These are phyloP conservation scores for Nasua narica DNA, from an alignment of 2,797 vertebrate genomes.

Conservation along the genomic window DNA sequence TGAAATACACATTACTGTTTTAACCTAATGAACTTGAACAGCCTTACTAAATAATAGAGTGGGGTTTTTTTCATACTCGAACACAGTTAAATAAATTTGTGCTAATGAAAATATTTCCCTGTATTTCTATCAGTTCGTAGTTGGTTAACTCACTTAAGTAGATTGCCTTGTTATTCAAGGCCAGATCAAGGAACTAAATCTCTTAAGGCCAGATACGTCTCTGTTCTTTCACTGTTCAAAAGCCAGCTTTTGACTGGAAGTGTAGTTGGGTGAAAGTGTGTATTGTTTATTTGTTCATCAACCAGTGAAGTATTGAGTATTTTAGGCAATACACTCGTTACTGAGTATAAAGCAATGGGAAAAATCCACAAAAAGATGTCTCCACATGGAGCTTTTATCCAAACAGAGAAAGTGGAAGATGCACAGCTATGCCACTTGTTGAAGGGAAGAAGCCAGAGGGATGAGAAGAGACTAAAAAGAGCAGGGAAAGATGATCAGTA, in stretches of 20 bases:
- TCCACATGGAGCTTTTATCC: not conserved
- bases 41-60: not conserved
- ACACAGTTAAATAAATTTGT: not conserved
- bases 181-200: not conserved
- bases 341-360: not conserved
- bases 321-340: not conserved
- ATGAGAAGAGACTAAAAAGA: not conserved
- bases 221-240: not conserved
- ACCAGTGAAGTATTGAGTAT: not conserved
- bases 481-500: not conserved
- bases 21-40: not conserved
- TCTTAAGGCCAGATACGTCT: not conserved
- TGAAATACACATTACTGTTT: not conserved
- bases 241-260: not conserved
- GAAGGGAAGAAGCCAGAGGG: not conserved
- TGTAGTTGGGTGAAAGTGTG: not conserved
- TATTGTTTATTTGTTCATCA: not conserved
- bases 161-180: not conserved
- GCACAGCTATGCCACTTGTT: not conserved
- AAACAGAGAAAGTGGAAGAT: not conserved
- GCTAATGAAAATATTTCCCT: not conserved
- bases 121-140: not conserved
- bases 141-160: conserved; percentile 11
- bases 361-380: not conserved
- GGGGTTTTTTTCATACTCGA: not conserved